These are phyloP conservation scores for Lottia gigantea DNA, from an alignment of 2,888 invertebrate genomes.

Conservation along the genomic window DNA sequence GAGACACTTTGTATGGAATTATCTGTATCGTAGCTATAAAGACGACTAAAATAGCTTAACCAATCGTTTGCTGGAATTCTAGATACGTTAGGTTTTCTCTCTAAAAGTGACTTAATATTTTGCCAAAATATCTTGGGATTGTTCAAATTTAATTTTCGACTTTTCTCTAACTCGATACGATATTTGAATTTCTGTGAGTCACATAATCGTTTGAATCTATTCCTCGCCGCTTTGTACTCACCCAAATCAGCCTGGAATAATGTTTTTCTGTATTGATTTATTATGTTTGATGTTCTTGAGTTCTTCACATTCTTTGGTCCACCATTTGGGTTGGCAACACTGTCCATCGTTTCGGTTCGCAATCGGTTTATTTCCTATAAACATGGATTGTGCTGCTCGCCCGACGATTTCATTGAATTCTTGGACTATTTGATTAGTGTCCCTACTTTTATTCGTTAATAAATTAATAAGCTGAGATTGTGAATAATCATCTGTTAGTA, in stretches of 20 bases:
- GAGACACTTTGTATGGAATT: too few species aligned
- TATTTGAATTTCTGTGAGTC: background rate
- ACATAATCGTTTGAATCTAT: background rate
- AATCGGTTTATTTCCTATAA: too few species aligned
- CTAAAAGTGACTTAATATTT: background rate
- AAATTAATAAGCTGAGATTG: background rate
- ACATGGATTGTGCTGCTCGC: background rate
- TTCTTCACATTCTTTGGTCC: background rate
- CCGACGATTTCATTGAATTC: background rate
- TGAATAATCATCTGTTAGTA: background rate
- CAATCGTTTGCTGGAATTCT: background rate
- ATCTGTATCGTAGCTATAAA: too few species aligned
- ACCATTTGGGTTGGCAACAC: background rate
- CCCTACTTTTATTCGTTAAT: too few species aligned
- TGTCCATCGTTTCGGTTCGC: too few species aligned
- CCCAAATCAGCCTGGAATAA: background rate
- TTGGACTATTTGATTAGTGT: background rate
- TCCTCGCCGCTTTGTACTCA: too few species aligned
- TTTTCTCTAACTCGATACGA: background rate
- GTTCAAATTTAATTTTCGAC: too few species aligned
- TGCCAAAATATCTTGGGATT: background rate
- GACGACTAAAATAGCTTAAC: too few species aligned
- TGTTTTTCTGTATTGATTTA: background rate
- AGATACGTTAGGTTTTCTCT: background rate
- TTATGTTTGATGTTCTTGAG: background rate